phyloP scores from a whole-genome alignment of 2,888 invertebrate species.

The Pammene fasciana region DNA sequence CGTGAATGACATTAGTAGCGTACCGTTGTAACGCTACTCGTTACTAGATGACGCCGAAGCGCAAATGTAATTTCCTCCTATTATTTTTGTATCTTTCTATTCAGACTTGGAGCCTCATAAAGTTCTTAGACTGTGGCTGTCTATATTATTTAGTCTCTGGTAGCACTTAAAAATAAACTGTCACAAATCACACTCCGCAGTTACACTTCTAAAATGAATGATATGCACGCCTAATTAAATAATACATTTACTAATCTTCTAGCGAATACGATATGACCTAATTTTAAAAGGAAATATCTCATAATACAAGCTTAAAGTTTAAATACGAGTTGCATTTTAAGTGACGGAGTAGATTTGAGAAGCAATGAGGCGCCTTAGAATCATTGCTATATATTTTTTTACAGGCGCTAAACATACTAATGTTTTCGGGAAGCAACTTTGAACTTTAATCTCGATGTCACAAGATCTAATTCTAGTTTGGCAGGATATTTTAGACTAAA shows the following conservation, averaged over 20 bases:
- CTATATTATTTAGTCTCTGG: too few species aligned
- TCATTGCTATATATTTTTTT: slow-evolving; percentile 39
- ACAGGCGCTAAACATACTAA: slow-evolving; percentile 44
- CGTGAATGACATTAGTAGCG: too few species aligned
- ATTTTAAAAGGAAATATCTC: slow-evolving; percentile 23
- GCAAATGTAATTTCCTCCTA: too few species aligned
- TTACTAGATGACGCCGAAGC: too few species aligned
- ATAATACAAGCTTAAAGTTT: slow-evolving; percentile 29
- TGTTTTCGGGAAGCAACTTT: slow-evolving; percentile 28
- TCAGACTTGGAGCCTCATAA: too few species aligned
- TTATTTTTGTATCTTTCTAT: too few species aligned
- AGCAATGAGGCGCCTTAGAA: slow-evolving; percentile 30
- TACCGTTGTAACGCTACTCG: too few species aligned
- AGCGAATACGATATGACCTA: slow-evolving; percentile 23
- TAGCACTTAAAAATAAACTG: not conserved
- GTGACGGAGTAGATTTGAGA: slow-evolving; percentile 33
- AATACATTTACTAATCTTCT: slow-evolving; percentile 28
- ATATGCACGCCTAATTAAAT: slow-evolving; percentile 42
- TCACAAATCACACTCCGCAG: slow-evolving; percentile 17
- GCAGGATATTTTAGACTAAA: slow-evolving; percentile 37
- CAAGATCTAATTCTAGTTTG: slow-evolving; percentile 34
- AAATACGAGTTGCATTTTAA: slow-evolving; percentile 14
- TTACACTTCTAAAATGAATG: slow-evolving; percentile 36
- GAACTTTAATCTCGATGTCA: slow-evolving; percentile 37
- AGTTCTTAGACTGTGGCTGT: too few species aligned